Evolutionary conservation across 1,140 invertebrate species (phyloP), one percentile per base, ranked within the genome.

Genomic region (Dryas iulia): DNA sequence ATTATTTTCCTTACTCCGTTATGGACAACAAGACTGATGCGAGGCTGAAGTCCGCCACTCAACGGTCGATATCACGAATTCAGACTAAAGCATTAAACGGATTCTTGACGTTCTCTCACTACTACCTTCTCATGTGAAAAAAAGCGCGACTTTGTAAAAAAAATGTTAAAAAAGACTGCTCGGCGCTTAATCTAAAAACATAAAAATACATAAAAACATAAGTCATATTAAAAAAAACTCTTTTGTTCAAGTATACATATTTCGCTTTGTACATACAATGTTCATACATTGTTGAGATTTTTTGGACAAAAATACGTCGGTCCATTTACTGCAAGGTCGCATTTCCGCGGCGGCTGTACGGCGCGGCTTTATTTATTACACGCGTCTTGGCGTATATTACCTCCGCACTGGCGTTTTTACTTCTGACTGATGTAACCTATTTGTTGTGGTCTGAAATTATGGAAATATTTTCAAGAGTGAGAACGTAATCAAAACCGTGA

Each of bases 341-440:
- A 18, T 21, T 47, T 47, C 35, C 35, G 35, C 7, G 35, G 35
- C 35, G 39, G 39, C 39, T 21, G 39, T 21, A 5, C 39, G 39
- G 39, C 39, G 39, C 39, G 39, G 39, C 39, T 47, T 21, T 47
- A 47, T 47, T 47, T 47, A 47, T 47, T 47, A 8, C 39, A 18
- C 39, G 39, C 39, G 18, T 47, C 39, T 47, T 47, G 39, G 39
- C 39, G 39, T 47, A 47, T 47, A 47, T 47, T 47, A 47, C 18
- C 39, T 11, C 39, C 39, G 39, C 39, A 47, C 39, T 47, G 39
- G 39, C 18, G 39, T 47, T 47, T 47, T 47, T 47, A 47, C 14
- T 47, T 18, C 4, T 31, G 18, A 47, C 39, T 47, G 35, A 21
- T 47, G 35, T 39, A 39, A 39, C 14, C 6, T 47, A 47, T 47